Base-by-base conservation (phyloP, 2,797 vertebrate genomes). In the Pseudomugil gertrudae region DNA sequence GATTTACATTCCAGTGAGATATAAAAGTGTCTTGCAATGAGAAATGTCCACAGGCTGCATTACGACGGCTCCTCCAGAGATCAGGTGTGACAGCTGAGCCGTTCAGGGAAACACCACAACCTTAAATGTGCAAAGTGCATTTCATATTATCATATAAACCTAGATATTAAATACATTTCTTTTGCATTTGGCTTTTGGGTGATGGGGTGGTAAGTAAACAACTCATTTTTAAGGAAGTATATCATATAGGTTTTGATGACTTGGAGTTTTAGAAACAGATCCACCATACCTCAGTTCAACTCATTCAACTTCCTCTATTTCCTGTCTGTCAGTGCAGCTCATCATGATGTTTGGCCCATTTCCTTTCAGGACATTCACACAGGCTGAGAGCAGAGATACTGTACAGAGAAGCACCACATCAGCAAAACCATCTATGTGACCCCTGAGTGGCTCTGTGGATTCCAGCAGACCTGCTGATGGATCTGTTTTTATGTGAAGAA, bases 331-430 rank as follows among this genome's bases (percentile, higher is more conserved):
- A 27, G 24, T 6, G 9, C 13, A 15, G 48, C 45, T 23, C 45
- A 24, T 48, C 45, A 24, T 23, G 45, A 48, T 23, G 9, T 48
- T 48, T 4, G 2, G 45, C 45, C 24, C 1, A 23, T 48, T 48
- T 48, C 5, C 45, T 48, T 48, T 48, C 0, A 10, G 45, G 21
- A 48, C 10, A 23, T 11, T 21, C 0, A 23, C 21, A 13, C 45
- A 48, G 45, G 45, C 45, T 48, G 45, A 23, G 24, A 9, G 13
- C 48, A 51, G 48, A 51, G 48, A 51, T 51, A 51, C 48, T 51
- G 48, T 51, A 51, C 48, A 2, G 24, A 26, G 48, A 51, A 27
- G 47, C 5, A 23, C 24, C 48, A 13, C 5, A 6, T 51, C 48
- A 51, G 48, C 48, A 51, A 8, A 51, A 51, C 24, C 14, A 13